phyloP scores from a whole-genome alignment of 2,113 vertebrate genomes.

The Aspidoscelis tigris region DNA sequence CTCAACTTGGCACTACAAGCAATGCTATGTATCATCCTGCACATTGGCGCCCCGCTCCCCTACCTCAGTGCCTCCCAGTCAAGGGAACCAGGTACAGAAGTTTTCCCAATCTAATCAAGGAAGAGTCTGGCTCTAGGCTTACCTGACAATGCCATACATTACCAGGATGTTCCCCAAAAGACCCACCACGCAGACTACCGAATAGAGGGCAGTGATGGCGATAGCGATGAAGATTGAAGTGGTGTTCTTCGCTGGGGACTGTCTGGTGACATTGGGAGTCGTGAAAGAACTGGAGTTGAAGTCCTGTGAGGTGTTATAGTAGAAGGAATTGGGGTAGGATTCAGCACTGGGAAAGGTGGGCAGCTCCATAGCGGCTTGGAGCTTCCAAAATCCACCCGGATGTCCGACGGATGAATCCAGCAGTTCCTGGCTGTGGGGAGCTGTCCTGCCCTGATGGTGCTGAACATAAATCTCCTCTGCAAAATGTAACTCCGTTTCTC shows the following conservation, averaged over 20 bases:
- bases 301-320: constrained; percentile 70
- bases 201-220: constrained; percentile 92
- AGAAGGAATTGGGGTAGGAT: constrained; percentile 62
- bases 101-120: background rate
- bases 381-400: background rate
- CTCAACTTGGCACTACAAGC: background rate
- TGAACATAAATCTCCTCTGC: background rate
- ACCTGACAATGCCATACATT: constrained; percentile 96
- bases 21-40: background rate
- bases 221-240: constrained; percentile 84
- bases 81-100: background rate
- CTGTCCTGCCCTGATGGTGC: constrained; percentile 1
- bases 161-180: constrained; percentile 93
- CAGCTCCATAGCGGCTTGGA: constrained; percentile 74
- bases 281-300: background rate
- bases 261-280: constrained; percentile 67
- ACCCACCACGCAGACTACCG: constrained; percentile 91
- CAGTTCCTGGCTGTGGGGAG: background rate
- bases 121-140: constrained; percentile 61
- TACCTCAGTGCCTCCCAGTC: background rate
- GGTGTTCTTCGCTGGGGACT: constrained; percentile 61
- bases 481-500: background rate
- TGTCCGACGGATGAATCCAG: background rate
- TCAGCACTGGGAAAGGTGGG: constrained; percentile 65
- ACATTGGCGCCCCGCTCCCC: too few relatives aligned